Evolutionary conservation across 2,113 vertebrate genomes (phyloP), one percentile per base, ranked within the genome.

Genomic region (Odocoileus hemionus): DNA sequence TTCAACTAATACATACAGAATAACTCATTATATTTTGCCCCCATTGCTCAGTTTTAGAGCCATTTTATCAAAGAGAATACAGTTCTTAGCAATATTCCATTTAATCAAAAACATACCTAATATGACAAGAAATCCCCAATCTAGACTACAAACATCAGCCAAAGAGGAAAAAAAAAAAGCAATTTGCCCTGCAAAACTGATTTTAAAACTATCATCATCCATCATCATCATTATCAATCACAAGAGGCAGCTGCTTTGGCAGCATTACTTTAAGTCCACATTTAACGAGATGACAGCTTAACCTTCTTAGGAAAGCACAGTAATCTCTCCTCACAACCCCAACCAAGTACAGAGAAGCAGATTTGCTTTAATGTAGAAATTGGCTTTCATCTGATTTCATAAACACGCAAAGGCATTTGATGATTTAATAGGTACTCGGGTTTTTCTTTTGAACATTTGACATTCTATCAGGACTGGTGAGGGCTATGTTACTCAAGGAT

Each of bases 281-380:
- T 98, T 98, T 98, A 98, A 97, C 95, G 33, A 89, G 95, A 94
- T 92, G 86, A 97, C 94, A 96, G 97, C 83, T 97, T 98, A 97
- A 96, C 98, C 97, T 98, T 98, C 98, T 96, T 61, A 95, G 96
- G 96, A 94, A 88, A 97, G 92, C 96, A 96, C 2, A 0, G 92
- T 83, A 43, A 97, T 95, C 97, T 97, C 64, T 86, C 89, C 90
- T 74, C 43, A 91, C 76, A 94, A 25, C 60, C 98, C 82, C 95
- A 97, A 91, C 92, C 15, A 36, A 96, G 89, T 16, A 83, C 54
- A 97, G 90, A 64, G 97, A 98, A 97, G 96, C 30, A 96, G 83
- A 43, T 96, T 39, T 60, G 57, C 93, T 94, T 67, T 15, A 61
- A 13, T 16, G 30, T 13, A 47, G 39, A 93, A 86, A 82, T 0